These are phyloP conservation scores for Hydrolagus affinis DNA, from an alignment of 2,113 vertebrate species.

Conservation along the genomic window DNA sequence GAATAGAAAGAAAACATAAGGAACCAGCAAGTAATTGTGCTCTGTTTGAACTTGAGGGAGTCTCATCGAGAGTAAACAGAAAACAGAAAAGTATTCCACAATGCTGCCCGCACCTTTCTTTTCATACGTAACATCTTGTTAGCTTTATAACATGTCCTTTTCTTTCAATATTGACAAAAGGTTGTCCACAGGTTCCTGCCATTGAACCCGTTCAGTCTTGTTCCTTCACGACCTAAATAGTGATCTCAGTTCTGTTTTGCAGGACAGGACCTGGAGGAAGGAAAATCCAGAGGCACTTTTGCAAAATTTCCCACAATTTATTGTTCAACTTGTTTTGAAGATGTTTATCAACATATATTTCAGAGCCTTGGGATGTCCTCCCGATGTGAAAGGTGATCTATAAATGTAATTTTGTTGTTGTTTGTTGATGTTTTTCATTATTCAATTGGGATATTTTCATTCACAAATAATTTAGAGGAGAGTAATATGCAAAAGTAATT, in stretches of 20 bases:
- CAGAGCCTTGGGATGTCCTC: too few species aligned
- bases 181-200: not conserved
- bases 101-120: not conserved
- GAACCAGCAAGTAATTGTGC: not conserved
- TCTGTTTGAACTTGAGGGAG: not conserved
- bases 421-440: too few species aligned
- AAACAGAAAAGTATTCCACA: not conserved
- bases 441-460: too few species aligned
- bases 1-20: not conserved
- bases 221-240: too few species aligned
- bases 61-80: not conserved
- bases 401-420: too few species aligned
- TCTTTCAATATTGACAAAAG: constrained; percentile 10
- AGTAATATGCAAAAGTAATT: too few species aligned
- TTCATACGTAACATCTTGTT: not conserved
- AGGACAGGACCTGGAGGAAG: not conserved
- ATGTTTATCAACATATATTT: too few species aligned
- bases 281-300: not conserved
- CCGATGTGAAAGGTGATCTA: too few species aligned
- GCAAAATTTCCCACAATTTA: not conserved
- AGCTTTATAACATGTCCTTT: not conserved
- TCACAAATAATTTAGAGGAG: too few species aligned
- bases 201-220: too few species aligned
- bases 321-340: too few species aligned
- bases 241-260: not conserved